Evolutionary conservation across 2,797 vertebrate genomes (phyloP).

Genomic region (Dicrostonyx torquatus): DNA sequence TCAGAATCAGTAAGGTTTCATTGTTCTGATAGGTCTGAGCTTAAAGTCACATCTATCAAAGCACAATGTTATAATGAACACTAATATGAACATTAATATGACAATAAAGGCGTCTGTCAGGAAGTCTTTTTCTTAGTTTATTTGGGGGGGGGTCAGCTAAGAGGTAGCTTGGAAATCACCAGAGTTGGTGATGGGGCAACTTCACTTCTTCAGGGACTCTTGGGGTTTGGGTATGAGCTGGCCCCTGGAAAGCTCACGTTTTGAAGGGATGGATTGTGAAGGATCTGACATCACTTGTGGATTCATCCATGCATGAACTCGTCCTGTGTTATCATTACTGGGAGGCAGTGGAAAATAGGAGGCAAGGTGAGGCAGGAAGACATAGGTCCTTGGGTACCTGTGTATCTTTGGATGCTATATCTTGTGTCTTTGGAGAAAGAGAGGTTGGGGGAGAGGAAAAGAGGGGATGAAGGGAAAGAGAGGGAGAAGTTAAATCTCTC

Average conservation of each 20-base stretch:
- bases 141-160: not conserved
- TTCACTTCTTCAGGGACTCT: rapidly evolving
- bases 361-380: not conserved
- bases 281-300: not conserved
- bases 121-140: not conserved
- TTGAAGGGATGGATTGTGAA: not conserved
- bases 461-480: not conserved
- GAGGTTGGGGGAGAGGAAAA: not conserved
- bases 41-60: not conserved
- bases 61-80: not conserved
- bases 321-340: not conserved
- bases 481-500: not conserved
- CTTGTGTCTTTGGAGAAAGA: not conserved
- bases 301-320: too few species aligned
- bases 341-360: not conserved
- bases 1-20: not conserved
- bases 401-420: not conserved
- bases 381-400: not conserved
- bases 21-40: not conserved
- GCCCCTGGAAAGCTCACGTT: not conserved
- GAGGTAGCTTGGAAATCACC: too few species aligned
- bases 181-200: rapidly evolving
- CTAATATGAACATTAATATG: too few species aligned
- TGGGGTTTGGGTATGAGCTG: not conserved
- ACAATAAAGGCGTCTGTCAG: not conserved